Conservation (phyloP, 2,113 vertebrate genomes). For the Dendrocopos noguchii region DNA sequence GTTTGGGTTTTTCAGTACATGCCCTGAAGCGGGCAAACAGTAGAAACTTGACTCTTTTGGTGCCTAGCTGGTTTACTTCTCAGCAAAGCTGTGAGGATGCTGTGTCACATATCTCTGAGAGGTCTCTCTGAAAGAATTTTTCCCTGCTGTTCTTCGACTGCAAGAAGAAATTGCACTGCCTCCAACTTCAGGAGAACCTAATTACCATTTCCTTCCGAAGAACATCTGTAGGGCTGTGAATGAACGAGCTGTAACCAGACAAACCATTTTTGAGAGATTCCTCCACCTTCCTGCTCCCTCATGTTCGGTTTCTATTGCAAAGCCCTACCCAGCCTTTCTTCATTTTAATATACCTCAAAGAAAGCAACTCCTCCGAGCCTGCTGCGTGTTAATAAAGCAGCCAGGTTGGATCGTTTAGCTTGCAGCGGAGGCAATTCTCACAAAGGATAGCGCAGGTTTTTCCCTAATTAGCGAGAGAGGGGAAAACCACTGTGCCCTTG, state of each 20-base stretch:
- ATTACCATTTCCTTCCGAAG: conserved; percentile 16
- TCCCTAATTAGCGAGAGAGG: background rate
- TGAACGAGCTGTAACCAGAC: background rate
- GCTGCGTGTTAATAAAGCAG: background rate
- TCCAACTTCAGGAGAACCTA: conserved; percentile 45
- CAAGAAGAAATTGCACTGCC: conserved; percentile 37
- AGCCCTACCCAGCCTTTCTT: conserved; percentile 66
- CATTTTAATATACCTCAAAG: conserved; percentile 38
- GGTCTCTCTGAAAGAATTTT: conserved; percentile 35
- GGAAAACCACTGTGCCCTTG: conserved; percentile 2
- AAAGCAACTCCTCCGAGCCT: conserved; percentile 3
- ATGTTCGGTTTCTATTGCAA: conserved; percentile 2
- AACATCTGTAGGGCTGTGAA: conserved; percentile 45
- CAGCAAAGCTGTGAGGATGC: background rate
- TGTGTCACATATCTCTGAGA: background rate
- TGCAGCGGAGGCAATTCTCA: background rate
- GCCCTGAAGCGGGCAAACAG: background rate
- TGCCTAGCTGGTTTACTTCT: conserved; percentile 20
- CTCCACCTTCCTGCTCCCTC: background rate
- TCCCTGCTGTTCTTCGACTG: conserved; percentile 38
- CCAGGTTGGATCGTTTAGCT: background rate
- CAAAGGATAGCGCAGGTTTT: conserved; percentile 22
- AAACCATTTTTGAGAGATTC: background rate
- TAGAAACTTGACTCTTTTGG: background rate
- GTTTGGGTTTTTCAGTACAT: background rate